Evolutionary conservation across 2,113 vertebrate genomes (phyloP), one percentile per base, ranked within the genome.

Genomic region (Irena cyanogastra): DNA sequence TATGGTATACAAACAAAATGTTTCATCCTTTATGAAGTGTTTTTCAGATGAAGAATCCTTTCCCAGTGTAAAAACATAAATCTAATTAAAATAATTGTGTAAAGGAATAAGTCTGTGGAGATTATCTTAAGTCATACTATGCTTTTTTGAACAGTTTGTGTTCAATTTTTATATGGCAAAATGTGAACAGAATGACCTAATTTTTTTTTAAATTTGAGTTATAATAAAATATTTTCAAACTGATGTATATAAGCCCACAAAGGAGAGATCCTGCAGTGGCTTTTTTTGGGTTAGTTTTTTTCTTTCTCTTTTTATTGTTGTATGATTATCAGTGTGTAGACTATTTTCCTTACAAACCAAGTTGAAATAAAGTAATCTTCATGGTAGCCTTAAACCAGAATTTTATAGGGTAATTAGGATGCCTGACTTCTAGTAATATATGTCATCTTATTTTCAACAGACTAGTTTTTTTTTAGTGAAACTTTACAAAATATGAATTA

Each of bases 131-230:
- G 45, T 95, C 8, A 5, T 77, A 59, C 28, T 13, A 21, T 68
- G 60, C 14, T 69, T 76, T 83, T 95, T 93, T 90, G 24, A 89
- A 70, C 56, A 60, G 37, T 22, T 83, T 18, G 63, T 59, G 71
- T 93, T 97, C 64, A 49, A 28, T 90, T 97, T 94, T 96, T 97
- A 74, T 87, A 92, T 91, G 87, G 47, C 63, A 96, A 92, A 95
- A 81, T 64, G 54, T 87, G 77, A 92, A 87, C 64, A 94, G 65
- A 95, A 77, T 60, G 90, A 94, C 74, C 90, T 90, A 39, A 49
- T 91, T 91, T 63, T 85, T 97, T 94, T 97, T 96, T 78, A 96
- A 96, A 78, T 94, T 96, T 95, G 63, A 75, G 87, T 95, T 95
- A 61, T 9, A 87, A 79, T 93, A 85, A 95, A 90, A 89, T 95